These are phyloP conservation scores for Hesperia comma DNA, from an alignment of 2,888 invertebrate genomes.

Conservation along the genomic window DNA sequence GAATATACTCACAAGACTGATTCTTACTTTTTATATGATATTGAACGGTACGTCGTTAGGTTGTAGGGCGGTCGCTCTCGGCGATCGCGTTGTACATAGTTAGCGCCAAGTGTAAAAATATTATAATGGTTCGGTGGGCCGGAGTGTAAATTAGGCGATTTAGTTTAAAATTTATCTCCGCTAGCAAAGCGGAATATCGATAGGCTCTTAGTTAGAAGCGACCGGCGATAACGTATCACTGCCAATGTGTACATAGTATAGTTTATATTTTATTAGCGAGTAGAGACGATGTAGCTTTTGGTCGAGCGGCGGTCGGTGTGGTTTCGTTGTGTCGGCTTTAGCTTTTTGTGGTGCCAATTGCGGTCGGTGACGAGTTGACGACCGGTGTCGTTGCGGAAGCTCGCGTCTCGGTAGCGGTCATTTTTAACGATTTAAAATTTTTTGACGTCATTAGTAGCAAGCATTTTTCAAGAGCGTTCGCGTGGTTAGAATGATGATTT, in stretches of 20 bases:
- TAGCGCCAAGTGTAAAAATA: constrained; percentile 64
- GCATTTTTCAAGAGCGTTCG: background rate
- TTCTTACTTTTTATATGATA: constrained; percentile 77
- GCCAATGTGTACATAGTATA: constrained; percentile 69
- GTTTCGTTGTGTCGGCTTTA: constrained; percentile 51
- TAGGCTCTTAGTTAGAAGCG: constrained; percentile 62
- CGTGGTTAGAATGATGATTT: background rate
- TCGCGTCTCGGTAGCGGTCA: constrained; percentile 6
- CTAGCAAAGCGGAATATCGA: constrained; percentile 56
- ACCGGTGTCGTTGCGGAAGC: background rate
- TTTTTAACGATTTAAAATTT: background rate
- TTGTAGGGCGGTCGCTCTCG: background rate
- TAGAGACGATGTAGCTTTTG: constrained; percentile 43
- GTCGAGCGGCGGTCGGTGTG: constrained; percentile 39
- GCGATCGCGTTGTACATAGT: constrained; percentile 53
- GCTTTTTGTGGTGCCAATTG: constrained; percentile 54
- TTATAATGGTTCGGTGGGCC: constrained; percentile 30
- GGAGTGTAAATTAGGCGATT: constrained; percentile 50
- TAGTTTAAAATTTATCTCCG: constrained; percentile 52
- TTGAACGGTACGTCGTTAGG: constrained; percentile 44
- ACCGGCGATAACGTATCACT: constrained; percentile 78
- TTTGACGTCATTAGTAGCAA: background rate
- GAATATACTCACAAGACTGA: constrained; percentile 78
- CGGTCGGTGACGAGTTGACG: constrained; percentile 1
- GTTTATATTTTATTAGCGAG: constrained; percentile 49